Conservation (phyloP, 2,888 invertebrate genomes). For the Tubulanus polymorphus region DNA sequence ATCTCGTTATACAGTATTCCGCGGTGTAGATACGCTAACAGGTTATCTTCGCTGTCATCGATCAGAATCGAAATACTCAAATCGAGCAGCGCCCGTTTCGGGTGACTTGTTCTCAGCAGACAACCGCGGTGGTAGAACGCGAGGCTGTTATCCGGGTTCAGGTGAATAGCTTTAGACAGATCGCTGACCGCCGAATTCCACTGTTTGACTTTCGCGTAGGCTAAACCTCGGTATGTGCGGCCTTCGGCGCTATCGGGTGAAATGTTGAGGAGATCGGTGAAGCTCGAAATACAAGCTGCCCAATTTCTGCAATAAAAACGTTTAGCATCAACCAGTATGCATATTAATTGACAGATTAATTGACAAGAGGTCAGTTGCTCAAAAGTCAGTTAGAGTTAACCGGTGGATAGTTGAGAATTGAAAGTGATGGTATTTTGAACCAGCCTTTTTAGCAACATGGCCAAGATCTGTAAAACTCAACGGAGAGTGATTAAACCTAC, state of each 20-base stretch:
- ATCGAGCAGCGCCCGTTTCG: slow-evolving; percentile 48
- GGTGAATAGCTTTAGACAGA: slow-evolving; percentile 50
- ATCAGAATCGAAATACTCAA: slow-evolving; percentile 51
- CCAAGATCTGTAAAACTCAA: no score
- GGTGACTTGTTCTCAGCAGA: slow-evolving; percentile 48
- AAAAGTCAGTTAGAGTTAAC: no score
- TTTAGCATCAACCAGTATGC: no score
- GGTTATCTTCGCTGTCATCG: slow-evolving; percentile 46
- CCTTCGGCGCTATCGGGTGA: slow-evolving; percentile 42
- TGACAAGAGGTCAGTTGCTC: no score
- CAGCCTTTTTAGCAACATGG: no score
- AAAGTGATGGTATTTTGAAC: no score
- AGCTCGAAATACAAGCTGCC: slow-evolving; percentile 48
- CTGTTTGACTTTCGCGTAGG: slow-evolving; percentile 40
- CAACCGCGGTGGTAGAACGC: slow-evolving; percentile 51
- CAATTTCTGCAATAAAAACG: slow-evolving; percentile 35
- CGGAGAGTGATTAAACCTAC: no score
- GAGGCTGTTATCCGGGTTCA: slow-evolving; percentile 47
- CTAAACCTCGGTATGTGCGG: slow-evolving; percentile 43
- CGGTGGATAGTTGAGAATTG: no score
- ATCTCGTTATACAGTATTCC: slow-evolving; percentile 49
- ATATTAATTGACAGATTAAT: no score
- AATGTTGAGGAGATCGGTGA: slow-evolving; percentile 45
- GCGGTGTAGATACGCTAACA: slow-evolving; percentile 47
- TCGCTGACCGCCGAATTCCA: slow-evolving; percentile 49